phyloP scores from a whole-genome alignment of 2,888 invertebrate genomes.

The Drosophila antonietae region DNA sequence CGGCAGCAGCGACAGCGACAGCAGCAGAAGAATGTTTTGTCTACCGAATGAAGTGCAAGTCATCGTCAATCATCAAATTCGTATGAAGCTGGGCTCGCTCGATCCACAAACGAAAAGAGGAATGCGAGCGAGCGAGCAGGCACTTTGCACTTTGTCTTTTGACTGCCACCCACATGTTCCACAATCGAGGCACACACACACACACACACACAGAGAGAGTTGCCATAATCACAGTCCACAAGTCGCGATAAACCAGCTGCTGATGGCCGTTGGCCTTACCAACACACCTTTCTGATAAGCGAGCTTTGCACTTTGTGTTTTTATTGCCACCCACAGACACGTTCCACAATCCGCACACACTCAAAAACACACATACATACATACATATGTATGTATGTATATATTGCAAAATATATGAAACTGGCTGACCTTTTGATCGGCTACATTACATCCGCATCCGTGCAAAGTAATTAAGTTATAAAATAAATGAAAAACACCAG shows the following conservation, averaged over 20 bases:
- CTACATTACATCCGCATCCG: slow-evolving; percentile 16
- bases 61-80: slow-evolving; percentile 62
- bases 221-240: slow-evolving; percentile 11
- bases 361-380: neutral
- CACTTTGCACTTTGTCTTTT: slow-evolving; percentile 21
- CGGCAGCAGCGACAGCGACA: neutral
- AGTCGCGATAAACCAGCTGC: neutral
- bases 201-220: neutral
- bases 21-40: slow-evolving; percentile 10
- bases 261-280: neutral
- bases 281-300: slow-evolving; percentile 9
- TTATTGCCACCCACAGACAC: slow-evolving; percentile 5
- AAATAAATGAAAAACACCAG: neutral
- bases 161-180: slow-evolving; percentile 5
- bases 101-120: neutral
- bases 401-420: slow-evolving; percentile 8
- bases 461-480: slow-evolving; percentile 1
- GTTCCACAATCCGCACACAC: slow-evolving; percentile 13
- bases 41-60: slow-evolving; percentile 48
- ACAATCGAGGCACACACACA: neutral
- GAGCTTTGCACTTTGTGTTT: slow-evolving; percentile 11
- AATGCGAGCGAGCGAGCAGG: neutral
- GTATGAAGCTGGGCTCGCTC: neutral
- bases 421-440: slow-evolving; percentile 33
- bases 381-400: neutral